Base-by-base conservation (phyloP, 2,113 vertebrate genomes). In the Eublepharis macularius region DNA sequence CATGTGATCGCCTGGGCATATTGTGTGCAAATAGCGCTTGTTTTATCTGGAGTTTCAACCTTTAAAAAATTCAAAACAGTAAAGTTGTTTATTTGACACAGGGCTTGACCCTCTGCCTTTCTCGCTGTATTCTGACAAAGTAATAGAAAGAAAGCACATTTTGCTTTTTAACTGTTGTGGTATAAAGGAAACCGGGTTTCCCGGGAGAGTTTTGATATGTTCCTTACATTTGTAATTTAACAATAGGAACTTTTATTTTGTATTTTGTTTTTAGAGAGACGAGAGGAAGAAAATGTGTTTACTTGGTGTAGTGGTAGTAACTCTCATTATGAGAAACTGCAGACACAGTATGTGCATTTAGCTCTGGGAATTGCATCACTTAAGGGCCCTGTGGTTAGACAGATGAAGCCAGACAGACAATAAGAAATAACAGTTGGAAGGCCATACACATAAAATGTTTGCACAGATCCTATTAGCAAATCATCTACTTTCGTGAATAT, bases 21-120 rank as follows among this genome's bases (percentile, higher is more conserved):
- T 94, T 95, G 94, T 96, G 94, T 93, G 94, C 91, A 93, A 95
- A 94, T 95, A 94, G 94, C 93, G 91, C 94, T 95, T 96, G 95
- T 96, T 97, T 96, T 95, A 96, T 96, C 95, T 97, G 95, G 94
- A 96, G 93, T 92, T 94, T 90, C 83, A 92, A 95, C 93, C 93
- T 96, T 95, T 94, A 94, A 95, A 96, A 96, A 96, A 96, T 96
- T 95, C 95, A 96, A 96, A 97, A 96, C 94, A 96, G 95, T 96
- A 94, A 96, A 95, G 94, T 93, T 96, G 96, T 96, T 96, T 94
- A 95, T 95, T 92, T 97, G 96, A 97, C 96, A 95, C 93, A 2
- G 47, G 90, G 94, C 86, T 83, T 96, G 96, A 97, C 95, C 96
- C 90, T 80, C 92, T 93, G 93, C 95, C 91, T 94, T 94, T 88